Conservation (phyloP, 2,888 invertebrate genomes). For the Rotaria macrura region DNA sequence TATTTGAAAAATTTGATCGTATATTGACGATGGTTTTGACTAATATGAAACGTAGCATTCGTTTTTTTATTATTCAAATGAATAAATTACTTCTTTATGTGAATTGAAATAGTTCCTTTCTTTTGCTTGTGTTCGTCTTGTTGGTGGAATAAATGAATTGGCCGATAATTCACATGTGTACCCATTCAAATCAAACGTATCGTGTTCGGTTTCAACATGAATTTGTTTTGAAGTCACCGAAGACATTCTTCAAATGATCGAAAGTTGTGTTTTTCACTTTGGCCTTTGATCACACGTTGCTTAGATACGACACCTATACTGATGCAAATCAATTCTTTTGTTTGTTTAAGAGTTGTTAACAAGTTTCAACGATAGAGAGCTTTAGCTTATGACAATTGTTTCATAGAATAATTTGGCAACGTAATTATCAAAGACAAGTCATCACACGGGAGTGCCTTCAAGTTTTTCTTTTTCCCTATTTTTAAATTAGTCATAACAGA, state of each 20-base stretch:
- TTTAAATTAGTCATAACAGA: too few relatives aligned
- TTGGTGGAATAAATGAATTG: slow-evolving; percentile 44
- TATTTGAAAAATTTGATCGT: slow-evolving; percentile 43
- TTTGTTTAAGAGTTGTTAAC: too few relatives aligned
- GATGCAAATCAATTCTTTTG: background rate
- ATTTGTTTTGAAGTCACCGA: background rate
- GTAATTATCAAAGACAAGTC: too few relatives aligned
- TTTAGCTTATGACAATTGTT: too few relatives aligned
- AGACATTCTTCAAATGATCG: background rate
- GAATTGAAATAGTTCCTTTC: slow-evolving; percentile 27
- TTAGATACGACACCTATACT: background rate
- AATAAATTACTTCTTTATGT: slow-evolving; percentile 14
- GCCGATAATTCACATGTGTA: slow-evolving; percentile 48
- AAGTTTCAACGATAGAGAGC: too few relatives aligned
- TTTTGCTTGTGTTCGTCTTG: slow-evolving; percentile 9
- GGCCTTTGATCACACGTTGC: background rate
- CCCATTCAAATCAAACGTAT: slow-evolving; percentile 42
- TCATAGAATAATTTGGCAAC: too few relatives aligned
- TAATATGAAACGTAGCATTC: background rate
- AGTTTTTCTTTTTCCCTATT: too few relatives aligned
- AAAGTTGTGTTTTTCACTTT: background rate
- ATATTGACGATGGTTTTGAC: slow-evolving; percentile 34
- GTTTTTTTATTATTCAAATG: background rate
- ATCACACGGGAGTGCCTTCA: too few relatives aligned
- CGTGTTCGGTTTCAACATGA: slow-evolving; percentile 32